Evolutionary conservation across 2,888 invertebrate species (phyloP), one percentile per base, ranked within the genome.

Genomic region (Eupelmus urozonus): DNA sequence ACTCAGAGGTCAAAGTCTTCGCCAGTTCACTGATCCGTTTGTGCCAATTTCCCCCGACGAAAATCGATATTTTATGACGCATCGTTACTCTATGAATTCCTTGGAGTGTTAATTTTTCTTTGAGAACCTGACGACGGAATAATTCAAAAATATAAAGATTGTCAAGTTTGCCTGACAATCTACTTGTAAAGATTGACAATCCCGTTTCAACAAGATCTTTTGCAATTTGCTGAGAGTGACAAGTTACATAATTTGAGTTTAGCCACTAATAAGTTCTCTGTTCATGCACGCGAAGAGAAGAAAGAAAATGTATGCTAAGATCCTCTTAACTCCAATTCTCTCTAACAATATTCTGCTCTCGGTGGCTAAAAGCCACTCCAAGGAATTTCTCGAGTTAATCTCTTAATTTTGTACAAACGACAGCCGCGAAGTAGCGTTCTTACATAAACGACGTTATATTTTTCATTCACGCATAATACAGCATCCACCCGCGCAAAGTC

Each of bases 21-120:
- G 67, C 66, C 62, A 65, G 60, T 79, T 79, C 66, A 67, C n/a
- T 67, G 63, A 79, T 76, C 66, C 79, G 67, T 72, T 79, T 79
- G 79, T 79, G 79, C 79, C 79, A 79, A 79, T 63, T 63, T 20
- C 66, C 67, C 29, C 11, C 51, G 3, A 13, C n/a, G 3, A 34
- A 57, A 65, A 63, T 40, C 27, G 62, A 70, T 63, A 65, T 20
- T 40, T 34, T 66, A 63, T 51, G 55, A 18, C 34, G 57, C 53
- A 25, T 55, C 20, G 72, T 25, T 16, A 20, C 55, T 27, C 66
- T 53, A 13, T 20, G 45, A 45, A 62, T 57, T 73, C 63, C 63
- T 63, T 42, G 55, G 27, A 69, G 49, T n/a, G 29, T 40, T 63
- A 63, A n/a, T 25, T 55, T 59, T 16, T 13, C 45, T 34, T 23